Conservation (phyloP, 2,888 invertebrate genomes). For the Lagria hirta region DNA sequence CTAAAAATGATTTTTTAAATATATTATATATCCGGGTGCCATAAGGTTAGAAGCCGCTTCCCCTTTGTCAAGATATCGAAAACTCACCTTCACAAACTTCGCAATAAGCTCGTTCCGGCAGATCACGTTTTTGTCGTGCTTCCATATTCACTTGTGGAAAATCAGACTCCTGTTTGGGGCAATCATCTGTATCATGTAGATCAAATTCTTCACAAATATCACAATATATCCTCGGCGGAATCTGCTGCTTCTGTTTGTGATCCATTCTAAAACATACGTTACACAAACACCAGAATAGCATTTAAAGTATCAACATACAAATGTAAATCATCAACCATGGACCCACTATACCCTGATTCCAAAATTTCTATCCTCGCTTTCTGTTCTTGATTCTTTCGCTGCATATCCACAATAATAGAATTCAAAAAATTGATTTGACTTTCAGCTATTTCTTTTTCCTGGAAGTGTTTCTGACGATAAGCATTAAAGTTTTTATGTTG, state of each 20-base stretch:
- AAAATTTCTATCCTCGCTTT: constrained; percentile 76
- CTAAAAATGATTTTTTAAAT: constrained; percentile 1
- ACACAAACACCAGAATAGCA: constrained; percentile 2
- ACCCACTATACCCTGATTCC: constrained; percentile 63
- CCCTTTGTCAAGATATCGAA: background rate
- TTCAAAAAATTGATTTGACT: constrained; percentile 88
- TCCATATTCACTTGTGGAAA: constrained; percentile 49
- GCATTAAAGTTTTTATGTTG: constrained; percentile 32
- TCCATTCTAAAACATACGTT: constrained; percentile 39
- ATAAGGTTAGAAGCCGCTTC: too few relatives aligned
- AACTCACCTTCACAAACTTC: constrained; percentile 91
- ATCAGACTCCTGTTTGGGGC: constrained; percentile 78
- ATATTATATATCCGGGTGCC: background rate
- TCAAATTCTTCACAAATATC: constrained; percentile 98
- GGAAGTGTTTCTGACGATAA: constrained; percentile 53
- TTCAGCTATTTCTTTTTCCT: constrained; percentile 67
- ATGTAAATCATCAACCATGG: constrained; percentile 50
- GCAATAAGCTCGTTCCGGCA: constrained; percentile 75
- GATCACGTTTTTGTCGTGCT: constrained; percentile 38
- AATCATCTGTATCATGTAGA: constrained; percentile 96
- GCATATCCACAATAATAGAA: constrained; percentile 95
- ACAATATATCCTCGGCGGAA: constrained; percentile 85
- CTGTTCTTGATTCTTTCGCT: constrained; percentile 85
- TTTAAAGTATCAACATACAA: constrained; percentile 48
- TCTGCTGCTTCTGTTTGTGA: constrained; percentile 31